phyloP scores from a whole-genome alignment of 2,113 vertebrate genomes.

The Microcebus tavaratra region DNA sequence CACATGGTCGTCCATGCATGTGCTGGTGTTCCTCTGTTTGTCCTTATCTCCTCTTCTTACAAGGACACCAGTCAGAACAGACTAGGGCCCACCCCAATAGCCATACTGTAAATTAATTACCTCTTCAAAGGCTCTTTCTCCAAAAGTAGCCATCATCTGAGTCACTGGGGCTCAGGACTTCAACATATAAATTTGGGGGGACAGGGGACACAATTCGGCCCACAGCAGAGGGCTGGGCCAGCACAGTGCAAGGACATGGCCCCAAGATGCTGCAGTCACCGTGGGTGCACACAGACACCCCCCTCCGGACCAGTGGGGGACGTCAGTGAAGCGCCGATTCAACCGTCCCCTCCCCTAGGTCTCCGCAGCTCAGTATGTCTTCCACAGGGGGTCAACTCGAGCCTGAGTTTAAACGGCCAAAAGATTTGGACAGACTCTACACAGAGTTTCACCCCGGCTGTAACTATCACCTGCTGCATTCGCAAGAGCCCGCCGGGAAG shows the following conservation, averaged over 20 bases:
- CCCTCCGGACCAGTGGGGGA: background rate
- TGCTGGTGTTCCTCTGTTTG: no score
- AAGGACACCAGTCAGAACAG: background rate
- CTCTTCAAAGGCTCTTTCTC: background rate
- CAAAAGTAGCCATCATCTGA: background rate
- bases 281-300: rapidly evolving
- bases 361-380: background rate
- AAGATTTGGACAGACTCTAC: background rate
- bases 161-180: no score
- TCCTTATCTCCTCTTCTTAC: background rate
- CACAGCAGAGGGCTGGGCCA: background rate
- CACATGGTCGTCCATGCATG: rapidly evolving
- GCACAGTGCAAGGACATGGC: no score
- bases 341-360: background rate
- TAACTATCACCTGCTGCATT: background rate
- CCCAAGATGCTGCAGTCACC: background rate
- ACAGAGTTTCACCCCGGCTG: background rate
- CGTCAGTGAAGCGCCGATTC: rapidly evolving
- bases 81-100: rapidly evolving
- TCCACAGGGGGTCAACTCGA: background rate
- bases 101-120: background rate
- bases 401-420: background rate
- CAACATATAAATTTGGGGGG: background rate
- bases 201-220: background rate
- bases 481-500: background rate